A percentile compares a stretch with the other conserved stretches of the same genome.
Conservation (phyloP, 2,888 invertebrate genomes). For the Cephus spinipes region DNA sequence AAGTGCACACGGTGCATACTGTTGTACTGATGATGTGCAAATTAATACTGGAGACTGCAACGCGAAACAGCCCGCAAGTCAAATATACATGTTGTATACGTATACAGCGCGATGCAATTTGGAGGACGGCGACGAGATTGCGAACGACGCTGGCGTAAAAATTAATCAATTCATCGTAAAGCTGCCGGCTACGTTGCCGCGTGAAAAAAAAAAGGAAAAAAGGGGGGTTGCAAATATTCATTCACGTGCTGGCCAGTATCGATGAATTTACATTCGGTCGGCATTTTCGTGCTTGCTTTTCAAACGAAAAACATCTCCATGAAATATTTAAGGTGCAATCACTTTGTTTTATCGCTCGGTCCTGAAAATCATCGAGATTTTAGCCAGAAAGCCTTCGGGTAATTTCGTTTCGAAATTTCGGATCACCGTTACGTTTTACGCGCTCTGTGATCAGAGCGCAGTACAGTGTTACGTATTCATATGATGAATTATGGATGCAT, state of each 20-base stretch:
- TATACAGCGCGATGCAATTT: constrained; percentile 2
- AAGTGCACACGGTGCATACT: constrained; percentile 71
- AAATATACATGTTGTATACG: constrained; percentile 4
- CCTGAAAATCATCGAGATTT: no score
- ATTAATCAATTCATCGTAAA: constrained; percentile 11
- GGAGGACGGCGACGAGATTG: not conserved
- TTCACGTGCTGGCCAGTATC: no score
- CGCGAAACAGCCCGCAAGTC: constrained; percentile 21
- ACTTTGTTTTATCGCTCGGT: not conserved
- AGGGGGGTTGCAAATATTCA: no score
- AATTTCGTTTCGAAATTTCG: no score
- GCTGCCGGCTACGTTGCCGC: not conserved
- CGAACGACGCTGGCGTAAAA: constrained; percentile 7
- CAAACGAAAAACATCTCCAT: not conserved
- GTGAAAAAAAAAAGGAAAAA: no score
- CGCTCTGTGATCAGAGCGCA: not conserved
- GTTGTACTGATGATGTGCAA: constrained; percentile 74
- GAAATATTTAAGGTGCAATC: constrained; percentile 5
- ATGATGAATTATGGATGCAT: constrained; percentile 32
- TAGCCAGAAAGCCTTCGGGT: not conserved
- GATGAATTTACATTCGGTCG: no score
- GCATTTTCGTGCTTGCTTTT: no score
- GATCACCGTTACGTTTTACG: not conserved
- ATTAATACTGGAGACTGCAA: constrained; percentile 76
- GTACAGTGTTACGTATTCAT: not conserved